These are phyloP conservation scores for Melospiza georgiana DNA, from an alignment of 2,113 vertebrate species.

Conservation along the genomic window DNA sequence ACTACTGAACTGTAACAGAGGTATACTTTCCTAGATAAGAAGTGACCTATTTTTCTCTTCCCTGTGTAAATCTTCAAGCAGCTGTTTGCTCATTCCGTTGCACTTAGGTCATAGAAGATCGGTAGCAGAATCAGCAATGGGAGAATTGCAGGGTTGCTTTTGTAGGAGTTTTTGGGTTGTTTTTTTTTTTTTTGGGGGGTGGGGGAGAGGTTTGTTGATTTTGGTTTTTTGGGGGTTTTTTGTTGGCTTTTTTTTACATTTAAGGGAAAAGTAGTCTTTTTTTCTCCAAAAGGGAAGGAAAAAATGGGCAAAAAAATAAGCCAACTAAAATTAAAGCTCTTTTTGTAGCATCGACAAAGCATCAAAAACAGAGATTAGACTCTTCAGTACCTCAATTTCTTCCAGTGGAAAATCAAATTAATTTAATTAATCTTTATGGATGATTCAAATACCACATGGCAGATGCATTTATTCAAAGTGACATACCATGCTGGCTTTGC, in stretches of 20 bases:
- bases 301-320: background rate
- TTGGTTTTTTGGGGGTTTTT: background rate
- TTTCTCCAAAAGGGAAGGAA: background rate
- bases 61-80: background rate
- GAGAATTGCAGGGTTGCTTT: background rate
- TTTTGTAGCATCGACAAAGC: background rate
- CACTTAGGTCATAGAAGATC: background rate
- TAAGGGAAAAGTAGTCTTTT: background rate
- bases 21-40: background rate
- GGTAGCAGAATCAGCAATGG: background rate
- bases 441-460: background rate
- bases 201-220: background rate
- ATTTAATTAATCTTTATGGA: background rate
- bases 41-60: background rate
- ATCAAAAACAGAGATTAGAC: background rate
- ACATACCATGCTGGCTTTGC: background rate
- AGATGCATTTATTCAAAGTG: background rate
- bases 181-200: too few relatives aligned
- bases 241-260: background rate
- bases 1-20: background rate
- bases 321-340: background rate
- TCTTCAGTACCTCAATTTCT: background rate
- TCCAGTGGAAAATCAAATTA: background rate
- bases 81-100: background rate
- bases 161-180: background rate